Evolutionary conservation across 2,113 vertebrate species (phyloP).

Genomic region (Bothrops jararaca): DNA sequence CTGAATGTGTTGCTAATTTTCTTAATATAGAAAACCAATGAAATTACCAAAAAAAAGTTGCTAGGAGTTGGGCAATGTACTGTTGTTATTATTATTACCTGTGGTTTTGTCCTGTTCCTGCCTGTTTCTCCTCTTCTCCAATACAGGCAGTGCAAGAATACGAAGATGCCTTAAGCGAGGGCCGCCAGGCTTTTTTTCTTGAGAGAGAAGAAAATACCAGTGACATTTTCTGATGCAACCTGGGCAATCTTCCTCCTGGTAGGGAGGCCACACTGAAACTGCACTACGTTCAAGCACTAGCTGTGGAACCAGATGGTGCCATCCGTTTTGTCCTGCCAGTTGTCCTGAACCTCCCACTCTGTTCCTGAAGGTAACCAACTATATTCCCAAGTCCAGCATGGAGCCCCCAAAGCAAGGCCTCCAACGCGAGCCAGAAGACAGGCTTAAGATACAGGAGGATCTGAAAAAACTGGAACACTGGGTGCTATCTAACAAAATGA

Average conservation of each 20-base stretch:
- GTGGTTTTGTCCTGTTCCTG: background rate
- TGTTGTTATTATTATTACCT: background rate
- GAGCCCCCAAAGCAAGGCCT: background rate
- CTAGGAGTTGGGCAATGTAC: background rate
- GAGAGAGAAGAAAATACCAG: conserved; percentile 70
- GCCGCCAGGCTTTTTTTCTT: conserved; percentile 76
- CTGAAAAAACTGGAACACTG: too few relatives aligned
- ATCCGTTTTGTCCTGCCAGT: conserved; percentile 76
- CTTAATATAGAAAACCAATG: background rate
- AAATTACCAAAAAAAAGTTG: background rate
- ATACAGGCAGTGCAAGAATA: conserved; percentile 71
- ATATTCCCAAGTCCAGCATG: too few relatives aligned
- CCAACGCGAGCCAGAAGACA: too few relatives aligned
- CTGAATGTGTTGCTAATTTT: background rate
- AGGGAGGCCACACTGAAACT: conserved; percentile 73
- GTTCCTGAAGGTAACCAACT: conserved; percentile 62
- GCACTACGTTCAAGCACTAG: conserved; percentile 76
- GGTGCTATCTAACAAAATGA: too few relatives aligned
- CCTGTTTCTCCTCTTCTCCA: background rate
- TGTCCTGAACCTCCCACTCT: conserved; percentile 79
- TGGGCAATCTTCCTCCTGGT: conserved; percentile 76
- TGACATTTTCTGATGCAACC: conserved; percentile 76
- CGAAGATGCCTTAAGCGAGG: conserved; percentile 74
- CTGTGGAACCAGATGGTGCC: conserved; percentile 73
- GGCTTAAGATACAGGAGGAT: too few relatives aligned